These are phyloP conservation scores for Phoenicopterus ruber DNA, from an alignment of 2,113 vertebrate genomes.

Conservation along the genomic window DNA sequence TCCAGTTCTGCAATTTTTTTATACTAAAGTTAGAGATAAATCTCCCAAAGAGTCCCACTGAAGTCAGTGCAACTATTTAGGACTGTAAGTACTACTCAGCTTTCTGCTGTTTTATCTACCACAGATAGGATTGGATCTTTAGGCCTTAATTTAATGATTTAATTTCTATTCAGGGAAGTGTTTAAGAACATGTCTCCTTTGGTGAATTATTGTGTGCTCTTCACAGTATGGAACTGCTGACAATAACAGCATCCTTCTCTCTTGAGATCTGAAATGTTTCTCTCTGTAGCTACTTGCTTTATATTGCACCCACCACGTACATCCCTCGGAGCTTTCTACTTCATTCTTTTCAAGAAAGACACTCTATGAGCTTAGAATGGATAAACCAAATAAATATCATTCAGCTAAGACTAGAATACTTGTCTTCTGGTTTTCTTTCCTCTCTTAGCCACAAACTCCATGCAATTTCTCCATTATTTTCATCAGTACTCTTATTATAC, in stretches of 20 bases:
- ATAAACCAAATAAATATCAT: neutral
- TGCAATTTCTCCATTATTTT: neutral
- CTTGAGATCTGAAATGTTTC: neutral
- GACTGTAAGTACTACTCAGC: neutral
- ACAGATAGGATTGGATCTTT: neutral
- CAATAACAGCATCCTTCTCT: neutral
- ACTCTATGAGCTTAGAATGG: neutral
- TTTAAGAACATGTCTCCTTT: neutral
- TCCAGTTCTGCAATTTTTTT: neutral
- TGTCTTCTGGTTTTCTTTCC: neutral
- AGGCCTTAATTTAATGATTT: neutral
- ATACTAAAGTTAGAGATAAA: neutral
- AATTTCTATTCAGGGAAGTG: neutral
- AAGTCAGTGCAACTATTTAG: neutral
- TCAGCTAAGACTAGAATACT: neutral
- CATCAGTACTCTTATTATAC: neutral
- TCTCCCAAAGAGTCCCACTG: neutral
- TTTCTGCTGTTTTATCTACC: neutral
- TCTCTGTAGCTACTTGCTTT: neutral
- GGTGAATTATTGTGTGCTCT: neutral
- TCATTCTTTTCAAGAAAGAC: neutral
- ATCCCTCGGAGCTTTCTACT: neutral
- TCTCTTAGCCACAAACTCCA: neutral
- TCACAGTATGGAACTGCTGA: neutral
- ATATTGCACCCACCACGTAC: neutral